Evolutionary conservation across 2,888 invertebrate species (phyloP).

Genomic region (Harmothoe impar): DNA sequence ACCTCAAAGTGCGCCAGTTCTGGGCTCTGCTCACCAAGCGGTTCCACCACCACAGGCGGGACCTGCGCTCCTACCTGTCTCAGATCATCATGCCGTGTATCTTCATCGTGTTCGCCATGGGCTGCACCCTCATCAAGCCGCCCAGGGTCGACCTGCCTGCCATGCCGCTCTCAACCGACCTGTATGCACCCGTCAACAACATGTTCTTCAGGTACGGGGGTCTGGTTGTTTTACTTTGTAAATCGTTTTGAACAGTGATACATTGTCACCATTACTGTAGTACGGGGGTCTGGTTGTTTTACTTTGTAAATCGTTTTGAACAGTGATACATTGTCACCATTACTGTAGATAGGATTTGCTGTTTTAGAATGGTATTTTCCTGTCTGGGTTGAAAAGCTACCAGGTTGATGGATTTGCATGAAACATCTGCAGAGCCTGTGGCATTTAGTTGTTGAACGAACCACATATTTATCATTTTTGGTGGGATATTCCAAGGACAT

Average conservation of each 20-base stretch:
- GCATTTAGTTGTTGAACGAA: too few relatives aligned
- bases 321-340: too few relatives aligned
- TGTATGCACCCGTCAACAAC: constrained; percentile 25
- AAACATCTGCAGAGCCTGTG: too few relatives aligned
- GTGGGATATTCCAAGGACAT: too few relatives aligned
- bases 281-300: background rate
- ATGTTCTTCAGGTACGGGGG: constrained; percentile 59
- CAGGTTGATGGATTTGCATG: too few relatives aligned
- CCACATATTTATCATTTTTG: too few relatives aligned
- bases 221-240: background rate
- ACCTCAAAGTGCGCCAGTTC: constrained; percentile 74
- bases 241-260: too few relatives aligned
- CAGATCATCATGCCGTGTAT: constrained; percentile 81
- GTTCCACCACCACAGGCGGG: constrained; percentile 81
- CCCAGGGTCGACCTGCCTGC: constrained; percentile 70
- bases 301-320: background rate
- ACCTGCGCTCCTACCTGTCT: constrained; percentile 80
- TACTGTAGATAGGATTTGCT: too few relatives aligned
- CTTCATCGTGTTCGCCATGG: constrained; percentile 82
- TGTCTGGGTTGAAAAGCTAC: too few relatives aligned
- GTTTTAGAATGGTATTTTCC: too few relatives aligned
- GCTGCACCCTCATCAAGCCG: constrained; percentile 80
- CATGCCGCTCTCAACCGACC: constrained; percentile 65
- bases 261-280: too few relatives aligned
- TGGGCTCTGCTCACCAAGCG: constrained; percentile 82